phyloP scores from a whole-genome alignment of 2,113 vertebrate species.

The Xerus inauris region DNA sequence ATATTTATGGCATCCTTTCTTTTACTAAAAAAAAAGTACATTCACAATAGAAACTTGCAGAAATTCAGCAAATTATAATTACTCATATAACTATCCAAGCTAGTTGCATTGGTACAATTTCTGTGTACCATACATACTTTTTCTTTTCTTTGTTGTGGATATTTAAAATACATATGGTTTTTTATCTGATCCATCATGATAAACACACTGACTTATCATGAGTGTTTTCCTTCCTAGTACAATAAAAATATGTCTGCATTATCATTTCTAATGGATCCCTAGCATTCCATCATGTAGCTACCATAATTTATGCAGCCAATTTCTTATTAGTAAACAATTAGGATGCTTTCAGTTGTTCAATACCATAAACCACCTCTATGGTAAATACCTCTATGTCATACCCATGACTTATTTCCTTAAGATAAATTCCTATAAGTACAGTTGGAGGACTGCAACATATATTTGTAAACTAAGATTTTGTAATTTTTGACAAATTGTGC shows the following conservation, averaged over 20 bases:
- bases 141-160: neutral
- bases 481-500: neutral
- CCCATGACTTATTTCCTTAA: neutral
- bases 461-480: neutral
- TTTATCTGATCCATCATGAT: neutral
- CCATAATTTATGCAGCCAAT: neutral
- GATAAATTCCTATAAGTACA: neutral
- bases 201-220: neutral
- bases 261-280: neutral
- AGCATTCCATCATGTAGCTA: neutral
- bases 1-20: neutral
- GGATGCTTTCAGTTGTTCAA: neutral
- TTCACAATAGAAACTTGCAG: neutral
- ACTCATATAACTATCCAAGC: neutral
- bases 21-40: neutral
- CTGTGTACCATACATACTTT: neutral
- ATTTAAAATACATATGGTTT: neutral
- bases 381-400: neutral
- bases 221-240: neutral
- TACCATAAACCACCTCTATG: neutral
- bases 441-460: neutral
- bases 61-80: conserved; percentile 27
- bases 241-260: neutral
- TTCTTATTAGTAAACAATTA: conserved; percentile 28
- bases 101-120: neutral